These are phyloP conservation scores for Sebastiscus albofasciatus DNA, from an alignment of 2,797 vertebrate species.

Conservation along the genomic window DNA sequence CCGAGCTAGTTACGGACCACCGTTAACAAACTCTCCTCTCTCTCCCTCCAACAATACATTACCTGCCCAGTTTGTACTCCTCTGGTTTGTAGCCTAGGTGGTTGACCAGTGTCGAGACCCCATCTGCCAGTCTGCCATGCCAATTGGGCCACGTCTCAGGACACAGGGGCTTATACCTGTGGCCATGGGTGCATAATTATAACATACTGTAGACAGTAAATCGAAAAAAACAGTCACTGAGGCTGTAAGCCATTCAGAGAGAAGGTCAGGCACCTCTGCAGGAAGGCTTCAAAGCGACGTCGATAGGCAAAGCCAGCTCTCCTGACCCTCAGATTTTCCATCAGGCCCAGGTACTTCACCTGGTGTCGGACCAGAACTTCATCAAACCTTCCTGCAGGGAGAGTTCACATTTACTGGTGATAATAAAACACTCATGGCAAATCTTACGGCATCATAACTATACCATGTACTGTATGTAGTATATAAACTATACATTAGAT, in stretches of 20 bases:
- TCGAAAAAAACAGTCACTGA: neutral
- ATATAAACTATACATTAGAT: neutral
- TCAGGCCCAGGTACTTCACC: constrained; percentile 96
- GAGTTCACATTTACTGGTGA: neutral
- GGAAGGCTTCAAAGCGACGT: constrained; percentile 92
- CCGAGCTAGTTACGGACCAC: neutral
- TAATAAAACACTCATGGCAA: neutral
- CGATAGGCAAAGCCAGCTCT: constrained; percentile 97
- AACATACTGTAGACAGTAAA: neutral
- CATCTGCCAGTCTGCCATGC: constrained; percentile 89
- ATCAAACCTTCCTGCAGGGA: constrained; percentile 90
- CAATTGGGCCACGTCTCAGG: constrained; percentile 96
- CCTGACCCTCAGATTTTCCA: constrained; percentile 96
- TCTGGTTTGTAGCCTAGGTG: constrained; percentile 95
- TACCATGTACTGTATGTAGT: neutral
- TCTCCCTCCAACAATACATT: constrained; percentile 13
- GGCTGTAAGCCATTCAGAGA: neutral
- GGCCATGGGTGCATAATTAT: neutral
- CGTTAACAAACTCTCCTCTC: neutral
- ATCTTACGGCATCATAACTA: neutral
- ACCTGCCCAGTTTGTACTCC: constrained; percentile 98
- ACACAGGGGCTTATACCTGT: constrained; percentile 96
- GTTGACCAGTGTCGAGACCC: constrained; percentile 90
- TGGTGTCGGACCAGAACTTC: constrained; percentile 96
- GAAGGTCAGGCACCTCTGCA: constrained; percentile 86